Conservation (phyloP, 2,113 vertebrate species). For the Odontesthes bonariensis region DNA sequence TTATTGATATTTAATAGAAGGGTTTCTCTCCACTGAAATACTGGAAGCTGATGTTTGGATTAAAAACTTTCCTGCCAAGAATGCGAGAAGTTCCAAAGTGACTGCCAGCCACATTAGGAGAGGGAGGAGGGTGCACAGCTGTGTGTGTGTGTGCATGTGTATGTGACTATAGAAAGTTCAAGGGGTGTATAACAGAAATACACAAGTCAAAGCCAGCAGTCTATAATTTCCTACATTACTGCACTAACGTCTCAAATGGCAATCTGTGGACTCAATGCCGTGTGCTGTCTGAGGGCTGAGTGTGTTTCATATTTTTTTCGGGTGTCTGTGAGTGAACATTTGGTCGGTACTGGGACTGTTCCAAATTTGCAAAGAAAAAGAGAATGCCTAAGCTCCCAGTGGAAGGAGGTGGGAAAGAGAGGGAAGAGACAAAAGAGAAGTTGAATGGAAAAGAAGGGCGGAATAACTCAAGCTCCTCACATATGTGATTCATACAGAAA, state of each 20-base stretch:
- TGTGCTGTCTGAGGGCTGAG: constrained; percentile 86
- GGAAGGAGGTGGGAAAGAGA: constrained; percentile 54
- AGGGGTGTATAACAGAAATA: constrained; percentile 73
- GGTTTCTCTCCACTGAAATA: constrained; percentile 85
- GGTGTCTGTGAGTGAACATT: constrained; percentile 82
- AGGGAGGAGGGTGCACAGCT: constrained; percentile 28
- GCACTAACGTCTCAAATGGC: constrained; percentile 65
- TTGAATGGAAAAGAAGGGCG: constrained; percentile 77
- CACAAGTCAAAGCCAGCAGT: constrained; percentile 59
- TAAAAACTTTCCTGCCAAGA: constrained; percentile 76
- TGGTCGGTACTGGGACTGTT: constrained; percentile 62
- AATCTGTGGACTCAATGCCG: constrained; percentile 36
- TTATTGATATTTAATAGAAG: constrained; percentile 78
- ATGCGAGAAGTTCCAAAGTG: constrained; percentile 81
- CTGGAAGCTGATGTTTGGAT: constrained; percentile 72
- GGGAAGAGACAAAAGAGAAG: constrained; percentile 56
- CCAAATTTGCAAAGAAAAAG: constrained; percentile 69
- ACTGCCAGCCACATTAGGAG: constrained; percentile 68
- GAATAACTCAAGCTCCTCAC: constrained; percentile 24
- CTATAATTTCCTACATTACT: constrained; percentile 77
- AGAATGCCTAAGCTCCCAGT: constrained; percentile 70
- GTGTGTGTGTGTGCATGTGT: constrained; percentile 68
- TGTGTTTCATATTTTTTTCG: constrained; percentile 90
- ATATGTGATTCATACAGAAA: constrained; percentile 20
- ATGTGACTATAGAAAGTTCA: constrained; percentile 72